Conservation (phyloP, 2,888 invertebrate genomes). For the Caenorhabditis imperialis region DNA sequence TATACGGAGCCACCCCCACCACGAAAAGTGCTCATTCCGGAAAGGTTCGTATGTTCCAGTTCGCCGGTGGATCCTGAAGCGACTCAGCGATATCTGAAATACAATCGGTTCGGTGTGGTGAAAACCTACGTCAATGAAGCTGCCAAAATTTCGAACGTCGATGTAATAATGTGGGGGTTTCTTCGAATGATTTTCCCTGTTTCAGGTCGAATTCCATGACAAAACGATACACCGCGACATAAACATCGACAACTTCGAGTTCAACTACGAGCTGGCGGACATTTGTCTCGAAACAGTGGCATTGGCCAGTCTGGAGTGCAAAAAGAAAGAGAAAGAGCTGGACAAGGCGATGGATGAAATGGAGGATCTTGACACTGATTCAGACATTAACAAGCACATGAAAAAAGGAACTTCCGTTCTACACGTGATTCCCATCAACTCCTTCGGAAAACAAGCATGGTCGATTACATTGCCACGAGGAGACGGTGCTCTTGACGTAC, state of each 20-base stretch:
- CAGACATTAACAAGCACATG: not conserved
- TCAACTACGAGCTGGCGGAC: constrained; percentile 90
- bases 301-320: constrained; percentile 60
- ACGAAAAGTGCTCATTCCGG: constrained; percentile 36
- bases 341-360: constrained; percentile 30
- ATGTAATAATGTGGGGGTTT: constrained; percentile 80
- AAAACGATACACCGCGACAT: constrained; percentile 89
- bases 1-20: constrained; percentile 22
- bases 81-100: constrained; percentile 87
- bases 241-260: constrained; percentile 87
- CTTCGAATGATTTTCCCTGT: not conserved
- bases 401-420: constrained; percentile 46
- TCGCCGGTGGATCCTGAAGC: constrained; percentile 81
- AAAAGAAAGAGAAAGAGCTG: constrained; percentile 46
- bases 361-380: constrained; percentile 23
- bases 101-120: constrained; percentile 94
- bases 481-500: constrained; percentile 84
- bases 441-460: constrained; percentile 59
- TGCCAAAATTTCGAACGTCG: constrained; percentile 85
- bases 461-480: constrained; percentile 78
- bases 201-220: constrained; percentile 90
- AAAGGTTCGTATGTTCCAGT: constrained; percentile 30
- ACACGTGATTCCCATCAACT: constrained; percentile 38
- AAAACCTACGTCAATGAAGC: constrained; percentile 86
- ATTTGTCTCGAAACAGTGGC: constrained; percentile 87